Conservation (phyloP, 1,140 invertebrate species). For the Solenopsis fugax region DNA sequence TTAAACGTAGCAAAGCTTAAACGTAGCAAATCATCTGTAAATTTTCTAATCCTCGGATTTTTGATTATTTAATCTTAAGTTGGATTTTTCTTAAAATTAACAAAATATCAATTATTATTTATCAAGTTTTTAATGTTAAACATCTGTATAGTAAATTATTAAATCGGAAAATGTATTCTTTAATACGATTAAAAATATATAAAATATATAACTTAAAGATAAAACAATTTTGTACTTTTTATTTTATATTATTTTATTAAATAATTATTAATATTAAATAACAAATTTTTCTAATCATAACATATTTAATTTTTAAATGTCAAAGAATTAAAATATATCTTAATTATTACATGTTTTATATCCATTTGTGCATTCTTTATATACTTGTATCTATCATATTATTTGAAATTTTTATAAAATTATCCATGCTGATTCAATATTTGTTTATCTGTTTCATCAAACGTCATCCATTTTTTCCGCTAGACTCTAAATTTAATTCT, state of each 20-base stretch:
- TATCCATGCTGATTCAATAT: not conserved
- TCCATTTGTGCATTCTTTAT: not conserved
- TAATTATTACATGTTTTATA: not conserved
- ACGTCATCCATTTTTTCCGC: not conserved
- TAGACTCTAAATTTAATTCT: slow-evolving; percentile 27
- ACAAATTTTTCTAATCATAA: not conserved
- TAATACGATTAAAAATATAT: too few species aligned
- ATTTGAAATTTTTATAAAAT: slow-evolving; percentile 15
- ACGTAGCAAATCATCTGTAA: too few species aligned
- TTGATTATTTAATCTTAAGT: too few species aligned
- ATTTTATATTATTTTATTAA: not conserved
- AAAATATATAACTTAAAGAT: too few species aligned
- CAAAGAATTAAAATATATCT: not conserved
- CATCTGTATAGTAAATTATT: too few species aligned
- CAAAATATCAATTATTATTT: too few species aligned
- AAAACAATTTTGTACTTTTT: too few species aligned
- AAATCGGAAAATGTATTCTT: too few species aligned
- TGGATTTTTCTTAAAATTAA: too few species aligned
- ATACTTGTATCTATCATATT: not conserved
- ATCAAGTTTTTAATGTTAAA: too few species aligned
- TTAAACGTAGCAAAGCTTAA: too few species aligned
- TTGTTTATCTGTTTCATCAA: not conserved
- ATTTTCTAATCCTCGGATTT: too few species aligned
- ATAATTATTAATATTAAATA: not conserved
- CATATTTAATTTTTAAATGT: not conserved